Conservation (phyloP, 2,113 vertebrate species). For the Ciconia maguari region DNA sequence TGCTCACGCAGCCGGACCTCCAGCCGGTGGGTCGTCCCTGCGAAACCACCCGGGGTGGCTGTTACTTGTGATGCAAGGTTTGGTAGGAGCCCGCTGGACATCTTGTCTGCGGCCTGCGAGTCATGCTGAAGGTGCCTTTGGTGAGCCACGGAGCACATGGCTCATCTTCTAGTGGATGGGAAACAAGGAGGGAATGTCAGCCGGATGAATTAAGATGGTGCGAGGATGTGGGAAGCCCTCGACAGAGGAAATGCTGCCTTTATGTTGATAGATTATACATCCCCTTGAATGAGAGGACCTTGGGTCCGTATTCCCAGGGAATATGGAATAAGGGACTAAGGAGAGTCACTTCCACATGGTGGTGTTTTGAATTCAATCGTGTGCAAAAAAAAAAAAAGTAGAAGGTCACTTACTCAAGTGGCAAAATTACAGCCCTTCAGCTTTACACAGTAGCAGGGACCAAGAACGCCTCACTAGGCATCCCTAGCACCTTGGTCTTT, state of each 20-base stretch:
- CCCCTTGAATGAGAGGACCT: not conserved
- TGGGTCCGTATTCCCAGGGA: not conserved
- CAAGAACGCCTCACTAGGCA: not conserved
- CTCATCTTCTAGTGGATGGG: not conserved
- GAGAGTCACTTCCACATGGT: not conserved
- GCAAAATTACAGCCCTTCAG: not conserved
- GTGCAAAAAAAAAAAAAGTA: not conserved
- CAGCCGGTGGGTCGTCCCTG: not conserved
- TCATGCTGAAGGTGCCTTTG: not conserved
- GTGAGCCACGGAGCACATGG: not conserved
- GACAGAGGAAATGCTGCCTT: not conserved
- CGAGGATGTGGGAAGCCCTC: not conserved
- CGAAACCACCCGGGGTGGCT: accelerated
- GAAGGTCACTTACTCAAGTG: not conserved
- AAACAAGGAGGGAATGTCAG: not conserved
- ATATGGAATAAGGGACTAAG: not conserved
- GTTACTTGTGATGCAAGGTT: not conserved
- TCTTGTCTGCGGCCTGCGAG: not conserved
- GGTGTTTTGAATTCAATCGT: not conserved
- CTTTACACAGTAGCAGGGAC: not conserved
- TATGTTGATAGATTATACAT: not conserved
- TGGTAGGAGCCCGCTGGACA: accelerated
- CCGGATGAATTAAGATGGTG: not conserved
- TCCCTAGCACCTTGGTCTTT: not conserved
- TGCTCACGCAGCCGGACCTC: not conserved